A percentile compares a stretch with the other conserved stretches of the same genome.
Conservation (phyloP, 2,797 vertebrate genomes). For the Heliangelus exortis region DNA sequence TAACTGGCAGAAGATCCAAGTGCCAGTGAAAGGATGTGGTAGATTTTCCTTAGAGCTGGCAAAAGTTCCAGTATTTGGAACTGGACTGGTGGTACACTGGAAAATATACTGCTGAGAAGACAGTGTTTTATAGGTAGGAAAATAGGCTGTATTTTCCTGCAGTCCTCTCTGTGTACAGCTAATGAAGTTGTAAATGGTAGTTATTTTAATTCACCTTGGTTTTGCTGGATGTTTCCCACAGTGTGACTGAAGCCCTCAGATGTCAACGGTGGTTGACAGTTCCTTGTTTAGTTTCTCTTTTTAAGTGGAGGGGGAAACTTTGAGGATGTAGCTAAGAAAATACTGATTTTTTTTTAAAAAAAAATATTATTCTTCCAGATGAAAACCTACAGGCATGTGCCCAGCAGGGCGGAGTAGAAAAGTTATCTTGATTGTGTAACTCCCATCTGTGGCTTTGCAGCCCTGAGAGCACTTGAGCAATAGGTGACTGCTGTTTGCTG, state of each 20-base stretch:
- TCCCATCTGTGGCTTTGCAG: slow-evolving; percentile 47
- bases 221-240: not conserved
- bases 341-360: not conserved
- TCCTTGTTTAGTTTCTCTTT: slow-evolving; percentile 24
- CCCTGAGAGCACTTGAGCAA: slow-evolving; percentile 60
- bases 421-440: slow-evolving; percentile 71
- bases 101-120: not conserved
- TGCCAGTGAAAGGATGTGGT: slow-evolving; percentile 39
- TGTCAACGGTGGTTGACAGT: not conserved
- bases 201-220: not conserved
- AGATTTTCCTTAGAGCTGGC: slow-evolving; percentile 36
- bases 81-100: not conserved
- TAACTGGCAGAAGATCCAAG: slow-evolving; percentile 21
- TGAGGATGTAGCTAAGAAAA: slow-evolving; percentile 46
- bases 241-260: not conserved
- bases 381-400: slow-evolving; percentile 63
- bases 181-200: not conserved
- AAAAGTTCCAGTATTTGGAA: not conserved
- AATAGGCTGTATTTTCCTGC: not conserved
- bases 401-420: slow-evolving; percentile 26
- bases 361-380: not conserved
- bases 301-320: not conserved
- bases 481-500: slow-evolving; percentile 24
- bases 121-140: not conserved
- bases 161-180: not conserved